Evolutionary conservation across 2,797 vertebrate species (phyloP).

Genomic region (Lithobates pipiens): DNA sequence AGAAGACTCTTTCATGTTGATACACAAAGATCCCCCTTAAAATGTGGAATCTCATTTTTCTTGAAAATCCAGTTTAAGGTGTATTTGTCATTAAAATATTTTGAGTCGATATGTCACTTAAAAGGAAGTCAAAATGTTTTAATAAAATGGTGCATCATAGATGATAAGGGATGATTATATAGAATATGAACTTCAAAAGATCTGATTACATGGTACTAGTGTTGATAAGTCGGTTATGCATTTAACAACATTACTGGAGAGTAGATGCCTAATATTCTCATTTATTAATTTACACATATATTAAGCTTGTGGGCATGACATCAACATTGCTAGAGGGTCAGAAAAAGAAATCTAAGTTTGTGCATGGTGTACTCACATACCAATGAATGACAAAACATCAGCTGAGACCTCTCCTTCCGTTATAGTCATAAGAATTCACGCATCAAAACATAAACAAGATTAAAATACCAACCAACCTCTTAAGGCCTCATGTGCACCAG

Average conservation of each 20-base stretch:
- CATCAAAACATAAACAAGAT: neutral
- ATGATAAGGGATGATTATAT: too few species aligned
- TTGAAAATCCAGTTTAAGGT: too few species aligned
- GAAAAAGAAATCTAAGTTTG: neutral
- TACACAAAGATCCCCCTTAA: too few species aligned
- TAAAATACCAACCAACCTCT: neutral
- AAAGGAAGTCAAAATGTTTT: too few species aligned
- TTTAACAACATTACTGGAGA: neutral
- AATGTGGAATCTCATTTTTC: too few species aligned
- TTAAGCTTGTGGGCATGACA: neutral
- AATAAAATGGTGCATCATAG: too few species aligned
- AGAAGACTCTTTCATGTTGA: too few species aligned
- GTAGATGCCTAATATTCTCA: neutral
- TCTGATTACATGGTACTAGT: neutral
- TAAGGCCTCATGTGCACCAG: too few species aligned
- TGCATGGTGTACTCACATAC: neutral
- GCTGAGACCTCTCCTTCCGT: neutral
- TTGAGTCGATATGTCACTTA: too few species aligned
- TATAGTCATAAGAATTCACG: neutral
- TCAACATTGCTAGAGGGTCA: neutral
- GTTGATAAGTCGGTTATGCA: neutral
- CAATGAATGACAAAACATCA: neutral
- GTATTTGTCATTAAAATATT: too few species aligned
- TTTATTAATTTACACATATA: neutral
- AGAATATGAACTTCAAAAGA: neutral